Percentiles rank a stretch among this genome's conserved stretches.
Evolutionary conservation across 2,888 invertebrate species (phyloP).

Genomic region (Pristionchus fissidentatus): DNA sequence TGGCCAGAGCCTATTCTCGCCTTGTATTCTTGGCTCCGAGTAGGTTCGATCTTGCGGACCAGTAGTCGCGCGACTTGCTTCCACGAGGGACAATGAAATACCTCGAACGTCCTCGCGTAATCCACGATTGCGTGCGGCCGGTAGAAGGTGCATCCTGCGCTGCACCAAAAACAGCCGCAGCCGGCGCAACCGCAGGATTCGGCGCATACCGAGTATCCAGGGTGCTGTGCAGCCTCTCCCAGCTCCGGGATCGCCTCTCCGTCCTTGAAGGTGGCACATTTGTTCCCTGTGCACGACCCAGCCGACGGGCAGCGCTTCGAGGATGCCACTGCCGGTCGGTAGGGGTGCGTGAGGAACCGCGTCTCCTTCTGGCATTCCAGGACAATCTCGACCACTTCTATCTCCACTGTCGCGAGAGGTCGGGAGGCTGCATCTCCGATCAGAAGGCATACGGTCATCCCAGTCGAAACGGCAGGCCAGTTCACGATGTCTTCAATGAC

Average conservation of each 20-base stretch:
- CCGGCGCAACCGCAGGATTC: conserved; percentile 18
- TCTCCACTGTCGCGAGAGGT: background rate
- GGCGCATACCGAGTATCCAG: background rate
- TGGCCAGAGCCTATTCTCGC: background rate
- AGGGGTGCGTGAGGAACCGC: background rate
- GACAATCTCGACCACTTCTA: background rate
- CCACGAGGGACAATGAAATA: background rate
- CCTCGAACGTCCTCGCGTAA: background rate
- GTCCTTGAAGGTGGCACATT: background rate
- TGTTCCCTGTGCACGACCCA: background rate
- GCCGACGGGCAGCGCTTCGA: conserved; percentile 8
- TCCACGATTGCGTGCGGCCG: background rate
- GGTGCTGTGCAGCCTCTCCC: background rate
- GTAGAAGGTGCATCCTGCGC: background rate
- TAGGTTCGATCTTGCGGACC: background rate
- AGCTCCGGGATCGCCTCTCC: background rate
- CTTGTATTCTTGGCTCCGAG: background rate
- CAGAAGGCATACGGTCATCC: background rate
- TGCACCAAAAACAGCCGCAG: conserved; percentile 44
- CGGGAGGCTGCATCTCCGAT: background rate
- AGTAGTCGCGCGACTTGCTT: background rate
- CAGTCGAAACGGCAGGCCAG: background rate
- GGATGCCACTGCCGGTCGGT: background rate
- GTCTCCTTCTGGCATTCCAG: background rate
- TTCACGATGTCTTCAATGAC: background rate